Evolutionary conservation across 2,113 vertebrate genomes (phyloP), one percentile per base, ranked within the genome.

Genomic region (Etheostoma spectabile): DNA sequence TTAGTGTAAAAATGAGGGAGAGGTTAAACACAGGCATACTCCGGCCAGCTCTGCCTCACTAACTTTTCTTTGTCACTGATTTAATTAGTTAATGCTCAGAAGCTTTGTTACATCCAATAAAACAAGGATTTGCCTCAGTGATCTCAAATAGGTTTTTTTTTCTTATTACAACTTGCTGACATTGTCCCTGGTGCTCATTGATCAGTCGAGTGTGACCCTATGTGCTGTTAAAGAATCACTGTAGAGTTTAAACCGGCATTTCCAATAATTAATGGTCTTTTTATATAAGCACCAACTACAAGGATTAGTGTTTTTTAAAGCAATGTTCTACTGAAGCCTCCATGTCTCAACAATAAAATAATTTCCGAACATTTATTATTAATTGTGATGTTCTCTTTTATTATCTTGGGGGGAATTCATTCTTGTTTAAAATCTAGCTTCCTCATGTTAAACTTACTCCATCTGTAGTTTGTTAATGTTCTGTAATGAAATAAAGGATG

Each of bases 401-500:
- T 46, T n/a, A 46, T 80, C 60, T 79, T 5, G 8, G 68, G 55
- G 55, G 65, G 42, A 24, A 70, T 74, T 77, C 7, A 2, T 86
- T 83, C 51, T 53, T 88, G 85, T 87, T 80, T 85, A 67, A 81
- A 86, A 38, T 67, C 48, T 65, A 35, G 57, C 52, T 76, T 86
- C 64, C 70, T 82, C 57, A 59, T 82, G 78, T 83, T 80, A 51
- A 84, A 67, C 65, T 82, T 70, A 35, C 52, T 79, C 70, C 62
- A 48, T 79, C 70, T 56, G 45, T 75, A 87, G 71, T 60, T 87
- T 77, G 79, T 80, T 90, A 87, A 90, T 88, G 76, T 79, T 0
- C 45, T 88, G 70, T 91, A 90, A 92, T 88, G 83, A 93, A 88
- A 86, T 83, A 87, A 80, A 71, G 87, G 81, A 89, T 79, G 76